Conservation (phyloP, 1,140 invertebrate species). For the Zelostemma sp. region DNA sequence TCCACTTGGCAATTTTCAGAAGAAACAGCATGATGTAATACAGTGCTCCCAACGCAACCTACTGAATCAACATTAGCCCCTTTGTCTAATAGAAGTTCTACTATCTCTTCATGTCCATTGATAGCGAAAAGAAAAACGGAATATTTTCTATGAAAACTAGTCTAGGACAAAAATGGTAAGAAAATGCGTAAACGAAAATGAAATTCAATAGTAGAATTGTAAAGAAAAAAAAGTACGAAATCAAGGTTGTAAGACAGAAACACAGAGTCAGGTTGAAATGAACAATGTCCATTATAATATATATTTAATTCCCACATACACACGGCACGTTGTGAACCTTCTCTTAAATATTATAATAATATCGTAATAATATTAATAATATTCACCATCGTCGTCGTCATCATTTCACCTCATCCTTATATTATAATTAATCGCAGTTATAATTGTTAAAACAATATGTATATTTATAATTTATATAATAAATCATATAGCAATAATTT, state of each 20-base stretch:
- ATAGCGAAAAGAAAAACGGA: too few species aligned
- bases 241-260: constrained; percentile 42
- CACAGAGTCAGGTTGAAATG: constrained; percentile 70
- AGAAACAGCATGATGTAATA: too few species aligned
- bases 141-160: too few species aligned
- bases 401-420: constrained; percentile 47
- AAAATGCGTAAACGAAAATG: neutral
- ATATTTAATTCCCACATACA: constrained; percentile 86
- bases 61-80: too few species aligned
- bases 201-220: neutral
- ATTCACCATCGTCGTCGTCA: constrained; percentile 56
- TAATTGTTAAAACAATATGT: constrained; percentile 62
- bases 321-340: constrained; percentile 88
- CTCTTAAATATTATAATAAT: constrained; percentile 78
- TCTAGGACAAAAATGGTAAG: too few species aligned
- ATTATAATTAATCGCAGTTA: constrained; percentile 49
- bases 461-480: constrained; percentile 61
- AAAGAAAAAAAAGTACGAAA: neutral
- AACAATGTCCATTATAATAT: constrained; percentile 87
- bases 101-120: too few species aligned
- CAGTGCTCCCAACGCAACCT: too few species aligned
- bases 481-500: constrained; percentile 68
- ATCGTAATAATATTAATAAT: constrained; percentile 67
- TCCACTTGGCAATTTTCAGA: too few species aligned
- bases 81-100: too few species aligned